These are phyloP conservation scores for Apostichopus parvimensis DNA, from an alignment of 35 echinoderm and acorn worm species.

Conservation along the genomic window DNA sequence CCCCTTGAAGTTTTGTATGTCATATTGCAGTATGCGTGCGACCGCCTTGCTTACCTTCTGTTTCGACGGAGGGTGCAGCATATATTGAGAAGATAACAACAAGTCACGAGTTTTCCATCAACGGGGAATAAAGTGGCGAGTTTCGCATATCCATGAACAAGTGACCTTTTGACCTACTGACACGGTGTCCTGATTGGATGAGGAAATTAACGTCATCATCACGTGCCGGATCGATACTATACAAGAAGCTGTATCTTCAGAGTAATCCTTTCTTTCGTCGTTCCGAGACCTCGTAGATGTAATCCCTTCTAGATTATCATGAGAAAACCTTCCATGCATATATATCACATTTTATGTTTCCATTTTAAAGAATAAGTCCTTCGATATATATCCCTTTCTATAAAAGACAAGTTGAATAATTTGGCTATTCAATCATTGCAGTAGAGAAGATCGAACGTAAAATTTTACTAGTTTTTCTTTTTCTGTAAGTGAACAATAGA, in stretches of 20 bases:
- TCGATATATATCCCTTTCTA: neutral
- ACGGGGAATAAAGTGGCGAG: neutral
- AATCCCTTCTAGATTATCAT: neutral
- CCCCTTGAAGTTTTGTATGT: conserved; percentile 46
- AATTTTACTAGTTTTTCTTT: no score
- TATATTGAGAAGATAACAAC: neutral
- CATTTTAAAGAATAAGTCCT: neutral
- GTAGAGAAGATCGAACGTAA: no score
- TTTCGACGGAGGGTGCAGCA: neutral
- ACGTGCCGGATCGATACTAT: neutral
- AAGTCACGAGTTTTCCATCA: neutral
- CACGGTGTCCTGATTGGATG: neutral
- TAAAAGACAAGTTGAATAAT: neutral
- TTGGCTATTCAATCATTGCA: no score
- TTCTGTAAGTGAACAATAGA: no score
- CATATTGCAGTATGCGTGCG: conserved; percentile 38
- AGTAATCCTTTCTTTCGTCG: conserved; percentile 38
- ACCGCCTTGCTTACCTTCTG: neutral
- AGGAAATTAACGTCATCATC: neutral
- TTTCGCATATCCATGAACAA: neutral
- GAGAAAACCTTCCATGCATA: neutral
- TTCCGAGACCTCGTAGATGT: conserved; percentile 17
- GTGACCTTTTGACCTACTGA: conserved; percentile 23
- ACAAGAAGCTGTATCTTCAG: conserved; percentile 4
- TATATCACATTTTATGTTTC: neutral